Evolutionary conservation across 2,797 vertebrate species (phyloP), one percentile per base, ranked within the genome.

Genomic region (Lepus townsendii): DNA sequence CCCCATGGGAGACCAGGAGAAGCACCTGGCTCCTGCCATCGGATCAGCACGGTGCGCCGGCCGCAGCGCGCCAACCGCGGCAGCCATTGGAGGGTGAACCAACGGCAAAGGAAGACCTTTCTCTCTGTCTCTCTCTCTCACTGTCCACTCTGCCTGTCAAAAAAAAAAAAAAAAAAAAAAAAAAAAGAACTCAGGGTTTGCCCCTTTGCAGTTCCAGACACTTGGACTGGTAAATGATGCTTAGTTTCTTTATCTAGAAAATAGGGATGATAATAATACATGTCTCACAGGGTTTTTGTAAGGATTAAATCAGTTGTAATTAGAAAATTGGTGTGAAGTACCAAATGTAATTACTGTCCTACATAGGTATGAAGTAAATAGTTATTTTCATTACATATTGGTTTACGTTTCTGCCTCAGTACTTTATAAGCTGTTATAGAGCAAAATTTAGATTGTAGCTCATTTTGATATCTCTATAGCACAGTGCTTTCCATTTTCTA

Each of bases 261-360:
- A 26, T 12, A 90, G 4, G 66, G 19, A 65, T 22, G 20, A 80
- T 72, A n/a, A 57, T 69, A 65, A 80, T 77, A 0, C 2, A 35
- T 57, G 27, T 66, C 47, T 88, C 24, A 19, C 60, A 7, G 17
- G 14, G 35, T 54, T 68, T 10, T 65, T 47, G 8, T 84, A 62
- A 94, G 14, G 63, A 79, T 66, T 71, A 90, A 94, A 78, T 95
- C 42, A 94, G 88, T 85, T 54, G 5, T 77, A 91, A 75, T 75
- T 94, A 84, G 57, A 71, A 82, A 82, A 76, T 75, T 78, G 9
- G 7, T 80, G 26, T 26, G 7, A 73, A 22, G 4, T 24, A 30
- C 32, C 10, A 63, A 90, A 32, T 50, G 62, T 66, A 85, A 87
- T 84, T 89, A 57, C 26, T 54, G 68, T 16, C 47, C 22, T 87